Conservation (phyloP, 2,888 invertebrate genomes). For the Seira ritae region DNA sequence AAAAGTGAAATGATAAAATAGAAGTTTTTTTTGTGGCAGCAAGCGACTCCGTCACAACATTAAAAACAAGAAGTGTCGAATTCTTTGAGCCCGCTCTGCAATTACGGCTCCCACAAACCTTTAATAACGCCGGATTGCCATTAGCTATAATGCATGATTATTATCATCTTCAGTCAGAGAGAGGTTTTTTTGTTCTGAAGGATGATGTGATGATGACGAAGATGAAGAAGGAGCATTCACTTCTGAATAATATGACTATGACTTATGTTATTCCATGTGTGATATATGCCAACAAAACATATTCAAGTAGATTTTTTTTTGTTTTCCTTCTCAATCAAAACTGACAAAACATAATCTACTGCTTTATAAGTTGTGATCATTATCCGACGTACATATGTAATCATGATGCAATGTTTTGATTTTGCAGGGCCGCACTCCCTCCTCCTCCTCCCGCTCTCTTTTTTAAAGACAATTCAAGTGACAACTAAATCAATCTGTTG, state of each 20-base stretch:
- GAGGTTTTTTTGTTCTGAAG: too few species aligned
- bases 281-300: slow-evolving; percentile 35
- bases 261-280: slow-evolving; percentile 36
- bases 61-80: slow-evolving; percentile 62
- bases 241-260: slow-evolving; percentile 30
- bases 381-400: too few species aligned
- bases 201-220: background rate
- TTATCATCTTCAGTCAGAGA: background rate
- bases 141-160: slow-evolving; percentile 41
- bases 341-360: too few species aligned
- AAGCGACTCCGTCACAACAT: background rate
- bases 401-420: too few species aligned
- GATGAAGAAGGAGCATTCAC: background rate
- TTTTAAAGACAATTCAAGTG: background rate
- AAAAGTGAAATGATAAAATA: too few species aligned
- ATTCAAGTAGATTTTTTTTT: too few species aligned
- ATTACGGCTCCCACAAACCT: slow-evolving; percentile 65
- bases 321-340: too few species aligned
- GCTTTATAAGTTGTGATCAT: too few species aligned
- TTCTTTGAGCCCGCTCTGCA: slow-evolving; percentile 59
- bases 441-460: too few species aligned
- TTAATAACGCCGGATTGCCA: slow-evolving; percentile 63
- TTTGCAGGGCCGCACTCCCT: too few species aligned
- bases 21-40: background rate
- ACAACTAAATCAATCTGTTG: slow-evolving; percentile 53